Base-by-base conservation (phyloP, 2,888 invertebrate genomes). In the Muschampia plurimacula region DNA sequence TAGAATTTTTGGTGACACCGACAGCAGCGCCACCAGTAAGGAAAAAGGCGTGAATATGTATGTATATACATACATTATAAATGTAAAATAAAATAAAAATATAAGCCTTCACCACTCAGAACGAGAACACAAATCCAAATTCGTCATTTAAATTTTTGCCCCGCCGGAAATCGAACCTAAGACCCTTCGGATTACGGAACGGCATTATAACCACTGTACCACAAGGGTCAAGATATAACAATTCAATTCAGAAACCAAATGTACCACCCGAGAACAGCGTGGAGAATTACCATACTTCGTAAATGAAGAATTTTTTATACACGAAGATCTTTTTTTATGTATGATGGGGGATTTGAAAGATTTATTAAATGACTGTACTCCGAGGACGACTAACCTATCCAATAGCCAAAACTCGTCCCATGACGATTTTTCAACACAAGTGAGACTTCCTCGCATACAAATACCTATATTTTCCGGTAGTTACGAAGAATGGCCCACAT, bases 261-360 rank as follows among this genome's bases (percentile, higher is more conserved):
- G 52, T 9, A 55, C 52, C 22, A 55, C 8, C 9, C 52, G 52
- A 0, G 52, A 55, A 22, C 52, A 55, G 22, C 22, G 52, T 15
- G 15, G 4, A 55, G 52, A 55, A 22, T 13, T 55, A 22, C 52
- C 52, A 0, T 55, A 55, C 22, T 55, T 55, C 9, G 52, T 55
- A 9, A 55, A 55, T 22, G 52, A 55, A 55, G 52, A 55, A 55
- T 55, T 55, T 55, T 55, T 22, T 55, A 22, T 55, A 55, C 52
- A 55, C 9, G 52, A 55, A 55, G 52, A 55, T 22, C 13, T 55
- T 22, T 55, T 22, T 9, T 22, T 55, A 8, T 55, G 52, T 55
- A 22, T 55, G 22, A 55, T 55, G 52, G 52, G 52, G 2, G 52
- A 55, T 13, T 2, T 55, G 22, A 55, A 55, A 22, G 52, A 55